Base-by-base conservation (phyloP, 2,888 invertebrate genomes). In the Hemithea aestivaria region DNA sequence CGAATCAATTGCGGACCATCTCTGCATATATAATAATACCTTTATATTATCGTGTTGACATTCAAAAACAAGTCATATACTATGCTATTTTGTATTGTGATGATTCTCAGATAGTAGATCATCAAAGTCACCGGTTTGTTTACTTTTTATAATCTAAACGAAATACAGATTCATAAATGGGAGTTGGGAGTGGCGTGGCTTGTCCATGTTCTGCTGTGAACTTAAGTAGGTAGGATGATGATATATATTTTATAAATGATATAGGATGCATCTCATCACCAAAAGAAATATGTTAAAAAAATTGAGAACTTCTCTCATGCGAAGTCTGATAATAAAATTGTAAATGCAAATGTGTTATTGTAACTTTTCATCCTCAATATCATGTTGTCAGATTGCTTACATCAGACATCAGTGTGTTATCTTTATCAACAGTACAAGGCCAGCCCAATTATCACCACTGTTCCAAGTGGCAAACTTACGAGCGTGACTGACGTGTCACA, bases 371-470 rank as follows among this genome's bases (percentile, higher is more conserved):
- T 16, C 16, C 5, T 2, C 16, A 16, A 16, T 5, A 16, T 16
- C 16, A 16, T 16, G n/a, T 16, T 4, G 5, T 4, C 16, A 16
- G 2, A n/a, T 7, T n/a, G 33, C 45, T 56, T 45, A 52, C 49
- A 46, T 53, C 40, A 51, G 35, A 25, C 39, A 40, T 51, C 46
- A 30, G 34, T 50, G 28, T 45, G 30, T 34, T 47, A 45, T 55
- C 46, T 54, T 55, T 51, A 54, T 45, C 42, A 56, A 53, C 48
- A 35, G 41, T 4, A 16, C 65, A 73, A 76, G 74, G 78, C 48
- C 68, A 53, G 53, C 45, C 53, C 52, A 67, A 75, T 78, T 78
- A 77, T 66, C 73, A 62, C 59, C 40, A 32, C 29, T 32, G 42
- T 35, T 45, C 51, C 47, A 66, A 66, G 66, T 75, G 62, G 54